A percentile compares a stretch with the other conserved stretches of the same genome.
phyloP scores from a whole-genome alignment of 2,888 invertebrate species.

The Lepidonotus clava region DNA sequence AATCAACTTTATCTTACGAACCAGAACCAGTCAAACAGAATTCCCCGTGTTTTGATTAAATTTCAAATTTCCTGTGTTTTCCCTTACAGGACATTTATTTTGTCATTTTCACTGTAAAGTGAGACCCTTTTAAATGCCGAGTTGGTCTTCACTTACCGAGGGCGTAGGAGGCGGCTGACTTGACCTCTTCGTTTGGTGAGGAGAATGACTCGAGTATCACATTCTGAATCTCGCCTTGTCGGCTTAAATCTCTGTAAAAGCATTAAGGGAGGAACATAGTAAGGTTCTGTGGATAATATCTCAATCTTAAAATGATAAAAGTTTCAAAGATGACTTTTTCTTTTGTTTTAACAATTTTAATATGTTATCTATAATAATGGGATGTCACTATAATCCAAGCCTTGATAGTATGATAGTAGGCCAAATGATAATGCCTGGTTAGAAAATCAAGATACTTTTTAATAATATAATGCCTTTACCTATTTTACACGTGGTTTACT shows the following conservation, averaged over 20 bases:
- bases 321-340: too few species aligned
- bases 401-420: constrained; percentile 55
- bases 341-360: too few species aligned
- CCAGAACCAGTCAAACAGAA: too few species aligned
- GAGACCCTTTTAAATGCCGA: too few species aligned
- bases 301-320: too few species aligned
- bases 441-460: constrained; percentile 18
- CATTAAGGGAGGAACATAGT: too few species aligned
- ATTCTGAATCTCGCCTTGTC: constrained; percentile 78
- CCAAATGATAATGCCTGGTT: neutral
- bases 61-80: too few species aligned
- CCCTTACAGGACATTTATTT: neutral
- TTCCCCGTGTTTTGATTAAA: too few species aligned
- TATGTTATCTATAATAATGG: too few species aligned
- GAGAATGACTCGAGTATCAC: constrained; percentile 90
- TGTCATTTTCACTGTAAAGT: neutral
- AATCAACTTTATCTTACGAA: too few species aligned
- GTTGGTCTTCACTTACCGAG: constrained; percentile 86
- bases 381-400: too few species aligned
- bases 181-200: constrained; percentile 96
- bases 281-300: too few species aligned
- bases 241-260: constrained; percentile 78
- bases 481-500: neutral
- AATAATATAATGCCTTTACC: neutral
- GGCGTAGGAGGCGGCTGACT: constrained; percentile 98